Evolutionary conservation across 2,113 vertebrate genomes (phyloP), one percentile per base, ranked within the genome.

Genomic region (Clarias macrocephalus): DNA sequence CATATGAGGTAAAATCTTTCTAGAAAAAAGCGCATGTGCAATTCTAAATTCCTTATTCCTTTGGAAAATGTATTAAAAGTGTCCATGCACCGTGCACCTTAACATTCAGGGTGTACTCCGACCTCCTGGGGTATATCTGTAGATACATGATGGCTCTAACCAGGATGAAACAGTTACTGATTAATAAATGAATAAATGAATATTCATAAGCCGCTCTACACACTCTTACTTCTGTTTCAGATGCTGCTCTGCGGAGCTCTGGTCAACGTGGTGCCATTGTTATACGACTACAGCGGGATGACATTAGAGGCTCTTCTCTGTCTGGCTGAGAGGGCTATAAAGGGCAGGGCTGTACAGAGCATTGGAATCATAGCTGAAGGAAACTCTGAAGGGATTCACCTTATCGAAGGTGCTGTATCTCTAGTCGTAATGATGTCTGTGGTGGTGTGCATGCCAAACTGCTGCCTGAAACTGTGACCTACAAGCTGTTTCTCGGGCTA

Each of bases 321-420:
- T 88, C 94, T 95, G 87, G 75, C 90, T 59, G 93, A 95, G 84
- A 94, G 92, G 75, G 93, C 91, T 0, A 83, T 96, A 81, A 91
- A 81, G 16, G 95, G 96, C 59, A 93, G 68, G 86, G 92, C 62
- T 62, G 91, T 90, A 57, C 95, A 91, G 85, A 96, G 96, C 73
- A 83, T 98, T 28, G 97, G 96, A 1, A 91, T 97, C 56, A 82
- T 98, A 2, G 94, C 95, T 25, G 91, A 94, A 9, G 97, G 96
- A 88, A 93, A 95, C 68, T 93, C 95, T 11, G 94, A 95, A 86
- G 93, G 95, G 83, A 89, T 97, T 84, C 81, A 52, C 37, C 33
- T 82, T 15, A 18, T 82, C n/a, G 60, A 82, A 65, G 81, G 81
- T 65, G 54, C 28, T 30, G 30, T 30, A 28, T 66, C 25, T n/a